Conservation (phyloP, 2,888 invertebrate genomes). For the Drosophila koepferae region DNA sequence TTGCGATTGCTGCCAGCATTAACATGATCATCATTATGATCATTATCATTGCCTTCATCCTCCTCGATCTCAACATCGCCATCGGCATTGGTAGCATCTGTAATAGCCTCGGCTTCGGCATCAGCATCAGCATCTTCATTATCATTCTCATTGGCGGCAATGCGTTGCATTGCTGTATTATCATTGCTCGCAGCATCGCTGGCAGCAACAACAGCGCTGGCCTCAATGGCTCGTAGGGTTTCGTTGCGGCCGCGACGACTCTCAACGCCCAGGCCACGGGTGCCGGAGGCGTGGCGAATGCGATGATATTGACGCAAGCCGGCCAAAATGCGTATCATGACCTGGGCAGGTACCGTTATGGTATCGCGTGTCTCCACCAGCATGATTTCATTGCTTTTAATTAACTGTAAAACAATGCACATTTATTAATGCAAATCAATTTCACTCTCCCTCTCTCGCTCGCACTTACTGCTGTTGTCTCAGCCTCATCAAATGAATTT, state of each 20-base stretch:
- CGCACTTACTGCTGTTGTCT: constrained; percentile 86
- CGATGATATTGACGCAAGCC: constrained; percentile 86
- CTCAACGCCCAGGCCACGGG: neutral
- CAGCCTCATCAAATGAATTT: constrained; percentile 88
- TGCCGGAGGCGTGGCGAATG: constrained; percentile 50
- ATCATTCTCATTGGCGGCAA: neutral
- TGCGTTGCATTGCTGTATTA: neutral
- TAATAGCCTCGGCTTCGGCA: neutral
- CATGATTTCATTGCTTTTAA: constrained; percentile 92
- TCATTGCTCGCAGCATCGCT: neutral
- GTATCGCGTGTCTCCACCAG: constrained; percentile 94
- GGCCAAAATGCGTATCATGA: constrained; percentile 92
- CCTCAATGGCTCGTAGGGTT: neutral
- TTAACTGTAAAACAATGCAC: constrained; percentile 86
- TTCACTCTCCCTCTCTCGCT: neutral
- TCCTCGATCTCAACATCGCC: neutral
- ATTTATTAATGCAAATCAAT: neutral
- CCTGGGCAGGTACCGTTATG: constrained; percentile 94
- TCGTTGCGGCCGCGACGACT: constrained; percentile 6
- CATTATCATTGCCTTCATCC: neutral
- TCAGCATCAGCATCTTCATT: neutral
- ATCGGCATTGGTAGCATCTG: no score
- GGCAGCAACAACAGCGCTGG: neutral
- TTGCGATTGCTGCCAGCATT: neutral
- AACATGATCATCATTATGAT: neutral